Percentiles rank a stretch among this genome's conserved stretches.
Conservation (phyloP, 2,888 invertebrate genomes). For the Acholoe squamosa region DNA sequence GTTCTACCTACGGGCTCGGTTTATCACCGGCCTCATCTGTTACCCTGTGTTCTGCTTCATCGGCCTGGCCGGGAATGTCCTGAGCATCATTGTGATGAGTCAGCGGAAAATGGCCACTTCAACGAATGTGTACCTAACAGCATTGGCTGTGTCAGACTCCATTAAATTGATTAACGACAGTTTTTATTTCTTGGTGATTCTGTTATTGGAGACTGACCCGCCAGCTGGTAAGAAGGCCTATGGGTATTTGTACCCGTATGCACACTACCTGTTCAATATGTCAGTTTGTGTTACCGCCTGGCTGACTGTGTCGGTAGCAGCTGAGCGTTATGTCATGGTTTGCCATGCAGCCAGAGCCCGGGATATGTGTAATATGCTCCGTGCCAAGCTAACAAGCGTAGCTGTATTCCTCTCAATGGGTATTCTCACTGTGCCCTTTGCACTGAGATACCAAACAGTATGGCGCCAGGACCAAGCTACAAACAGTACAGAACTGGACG, state of each 20-base stretch:
- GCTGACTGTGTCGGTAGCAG: constrained; percentile 71
- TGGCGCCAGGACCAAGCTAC: constrained; percentile 69
- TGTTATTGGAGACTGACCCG: constrained; percentile 67
- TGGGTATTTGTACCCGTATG: constrained; percentile 71
- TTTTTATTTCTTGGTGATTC: constrained; percentile 71
- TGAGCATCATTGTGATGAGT: constrained; percentile 70
- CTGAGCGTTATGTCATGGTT: constrained; percentile 71
- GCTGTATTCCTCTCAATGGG: constrained; percentile 65
- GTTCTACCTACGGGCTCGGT: constrained; percentile 68
- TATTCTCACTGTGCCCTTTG: constrained; percentile 79
- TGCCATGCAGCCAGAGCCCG: constrained; percentile 67
- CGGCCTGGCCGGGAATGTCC: constrained; percentile 71
- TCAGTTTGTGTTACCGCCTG: constrained; percentile 72
- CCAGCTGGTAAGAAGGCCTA: constrained; percentile 65
- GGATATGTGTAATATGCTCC: constrained; percentile 59
- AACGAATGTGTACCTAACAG: constrained; percentile 71
- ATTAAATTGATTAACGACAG: constrained; percentile 72
- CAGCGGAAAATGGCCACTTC: constrained; percentile 69
- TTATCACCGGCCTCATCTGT: constrained; percentile 69
- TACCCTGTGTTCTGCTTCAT: constrained; percentile 70
- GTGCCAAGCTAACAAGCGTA: constrained; percentile 40
- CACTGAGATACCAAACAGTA: constrained; percentile 78
- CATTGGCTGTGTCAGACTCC: constrained; percentile 71
- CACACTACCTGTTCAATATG: constrained; percentile 73
- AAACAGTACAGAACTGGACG: constrained; percentile 73